Conservation (phyloP, 2,113 vertebrate species). For the Hassar affinis region DNA sequence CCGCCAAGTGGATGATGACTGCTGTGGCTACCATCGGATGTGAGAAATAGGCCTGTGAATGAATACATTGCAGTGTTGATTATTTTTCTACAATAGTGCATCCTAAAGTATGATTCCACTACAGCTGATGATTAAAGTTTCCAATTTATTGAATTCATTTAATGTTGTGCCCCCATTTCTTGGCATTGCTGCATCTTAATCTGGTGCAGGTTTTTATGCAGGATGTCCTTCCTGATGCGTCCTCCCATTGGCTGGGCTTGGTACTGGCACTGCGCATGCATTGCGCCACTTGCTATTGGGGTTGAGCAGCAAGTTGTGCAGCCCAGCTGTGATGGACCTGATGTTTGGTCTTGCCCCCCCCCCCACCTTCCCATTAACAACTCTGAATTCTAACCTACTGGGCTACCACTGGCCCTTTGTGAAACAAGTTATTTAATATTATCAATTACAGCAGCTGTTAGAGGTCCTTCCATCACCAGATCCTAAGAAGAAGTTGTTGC, state of each 20-base stretch:
- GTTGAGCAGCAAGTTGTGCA: too few relatives aligned
- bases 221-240: too few relatives aligned
- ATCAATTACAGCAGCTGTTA: background rate
- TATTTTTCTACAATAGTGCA: background rate
- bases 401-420: too few relatives aligned
- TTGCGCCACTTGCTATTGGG: too few relatives aligned
- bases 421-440: background rate
- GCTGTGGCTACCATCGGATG: slow-evolving; percentile 95
- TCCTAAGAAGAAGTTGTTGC: background rate
- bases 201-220: too few relatives aligned
- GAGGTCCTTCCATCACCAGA: background rate
- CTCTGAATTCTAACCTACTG: too few relatives aligned
- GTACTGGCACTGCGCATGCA: too few relatives aligned
- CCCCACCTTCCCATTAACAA: too few relatives aligned
- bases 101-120: background rate
- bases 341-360: too few relatives aligned
- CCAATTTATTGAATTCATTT: background rate
- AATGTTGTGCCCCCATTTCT: background rate
- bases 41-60: slow-evolving; percentile 83
- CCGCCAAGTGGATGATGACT: slow-evolving; percentile 90
- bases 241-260: too few relatives aligned
- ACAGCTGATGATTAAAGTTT: background rate
- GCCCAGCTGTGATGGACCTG: too few relatives aligned
- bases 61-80: background rate
- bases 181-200: too few relatives aligned